phyloP scores from a whole-genome alignment of 1,140 invertebrate genomes.

The Coboldia fuscipes region DNA sequence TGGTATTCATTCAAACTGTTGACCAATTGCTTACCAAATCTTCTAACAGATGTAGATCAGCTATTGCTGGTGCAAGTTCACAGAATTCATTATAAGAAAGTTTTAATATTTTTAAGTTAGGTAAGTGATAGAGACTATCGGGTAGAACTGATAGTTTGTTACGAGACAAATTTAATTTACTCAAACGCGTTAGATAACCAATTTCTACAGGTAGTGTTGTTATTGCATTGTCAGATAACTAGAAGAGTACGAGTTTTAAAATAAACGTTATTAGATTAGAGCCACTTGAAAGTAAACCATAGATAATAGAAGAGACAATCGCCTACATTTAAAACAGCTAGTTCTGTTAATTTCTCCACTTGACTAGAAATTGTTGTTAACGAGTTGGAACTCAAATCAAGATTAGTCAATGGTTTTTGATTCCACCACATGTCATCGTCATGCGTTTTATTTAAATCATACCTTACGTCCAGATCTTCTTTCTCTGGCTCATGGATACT shows the following conservation, averaged over 20 bases:
- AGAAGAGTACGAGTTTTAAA: slow-evolving; percentile 10
- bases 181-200: slow-evolving; percentile 47
- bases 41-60: slow-evolving; percentile 52
- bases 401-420: slow-evolving; percentile 46
- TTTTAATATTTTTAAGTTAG: slow-evolving; percentile 41
- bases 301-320: too few species aligned
- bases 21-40: slow-evolving; percentile 28
- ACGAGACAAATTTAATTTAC: slow-evolving; percentile 54
- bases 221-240: slow-evolving; percentile 64
- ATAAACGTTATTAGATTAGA: background rate
- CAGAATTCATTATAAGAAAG: slow-evolving; percentile 45
- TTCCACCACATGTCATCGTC: slow-evolving; percentile 66
- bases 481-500: slow-evolving; percentile 51
- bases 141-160: slow-evolving; percentile 49
- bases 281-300: background rate
- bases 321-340: slow-evolving; percentile 49
- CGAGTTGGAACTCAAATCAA: slow-evolving; percentile 64
- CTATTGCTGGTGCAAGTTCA: slow-evolving; percentile 32
- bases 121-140: slow-evolving; percentile 37
- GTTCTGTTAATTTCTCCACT: slow-evolving; percentile 42
- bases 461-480: slow-evolving; percentile 41
- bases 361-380: slow-evolving; percentile 40
- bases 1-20: background rate
- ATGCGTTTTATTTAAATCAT: slow-evolving; percentile 28
- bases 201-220: slow-evolving; percentile 49